A percentile compares a stretch with the other conserved stretches of the same genome.
These are phyloP conservation scores for Amphilophus citrinellus DNA, from an alignment of 2,113 vertebrate genomes.

Conservation along the genomic window DNA sequence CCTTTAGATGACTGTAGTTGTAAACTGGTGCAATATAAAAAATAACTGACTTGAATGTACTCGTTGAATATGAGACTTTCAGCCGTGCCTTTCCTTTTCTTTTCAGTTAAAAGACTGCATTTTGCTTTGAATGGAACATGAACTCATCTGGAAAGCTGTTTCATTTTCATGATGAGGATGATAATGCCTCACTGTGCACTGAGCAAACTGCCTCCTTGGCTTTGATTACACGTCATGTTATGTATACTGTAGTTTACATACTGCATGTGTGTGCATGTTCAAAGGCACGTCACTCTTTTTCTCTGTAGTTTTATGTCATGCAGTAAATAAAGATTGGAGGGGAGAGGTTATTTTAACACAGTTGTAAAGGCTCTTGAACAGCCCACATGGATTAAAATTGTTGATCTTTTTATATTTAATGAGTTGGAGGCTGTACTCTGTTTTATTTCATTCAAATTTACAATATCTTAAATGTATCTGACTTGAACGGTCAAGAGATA, in stretches of 20 bases:
- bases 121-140: too few relatives aligned
- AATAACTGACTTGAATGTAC: too few relatives aligned
- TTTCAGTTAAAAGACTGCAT: not conserved
- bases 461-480: not conserved
- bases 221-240: not conserved
- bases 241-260: not conserved
- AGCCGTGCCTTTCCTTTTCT: not conserved
- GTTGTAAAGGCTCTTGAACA: not conserved
- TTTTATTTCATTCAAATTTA: not conserved
- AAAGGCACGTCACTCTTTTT: not conserved
- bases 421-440: not conserved
- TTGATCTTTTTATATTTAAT: not conserved
- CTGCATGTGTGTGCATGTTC: not conserved
- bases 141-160: not conserved
- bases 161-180: not conserved
- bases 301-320: not conserved
- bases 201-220: not conserved
- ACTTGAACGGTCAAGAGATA: not conserved
- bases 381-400: not conserved
- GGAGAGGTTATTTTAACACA: not conserved
- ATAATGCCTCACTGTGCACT: not conserved
- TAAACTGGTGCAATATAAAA: not conserved
- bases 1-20: not conserved
- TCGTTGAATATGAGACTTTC: too few relatives aligned
- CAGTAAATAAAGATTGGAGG: not conserved